Base-by-base conservation (phyloP, 2,797 vertebrate genomes). In the Hybognathus amarus region DNA sequence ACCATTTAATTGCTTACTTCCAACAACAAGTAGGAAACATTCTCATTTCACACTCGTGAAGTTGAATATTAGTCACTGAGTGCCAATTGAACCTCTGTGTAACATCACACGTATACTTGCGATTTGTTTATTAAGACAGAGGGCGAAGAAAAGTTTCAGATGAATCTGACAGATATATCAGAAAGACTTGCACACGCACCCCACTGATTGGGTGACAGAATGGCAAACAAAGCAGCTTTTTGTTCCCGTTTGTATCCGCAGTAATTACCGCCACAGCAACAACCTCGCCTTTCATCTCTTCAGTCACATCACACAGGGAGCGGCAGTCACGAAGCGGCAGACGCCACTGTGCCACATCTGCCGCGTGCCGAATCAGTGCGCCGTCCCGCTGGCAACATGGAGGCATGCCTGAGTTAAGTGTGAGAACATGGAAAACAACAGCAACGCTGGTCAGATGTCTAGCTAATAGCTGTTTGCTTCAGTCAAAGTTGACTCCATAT, bases 221-320 rank as follows among this genome's bases (percentile, higher is more conserved):
- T 78, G 83, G 56, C 83, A 88, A 85, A 86, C 83, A 83, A 85
- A 85, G 86, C 83, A 86, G 87, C 77, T 90, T 86, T 89, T 87
- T 86, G 86, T 85, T 78, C 33, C 77, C 45, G 83, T 87, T 89
- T 86, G 87, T 84, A 85, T 88, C 86, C 52, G 64, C 61, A 54
- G 83, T 89, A 89, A 89, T 88, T 88, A 87, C 86, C 77, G 79
- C 82, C 86, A 82, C 67, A 64, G 87, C 79, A 87, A 90, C 89
- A 87, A 89, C 86, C 85, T 87, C 83, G 47, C 78, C 88, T 91
- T 88, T 89, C 87, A 90, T 90, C 88, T 88, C 81, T 79, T 80
- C 85, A 83, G 87, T 88, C 85, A 85, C 85, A 82, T 89, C 85
- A 89, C 79, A 87, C 75, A 73, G 84, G 24, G 82, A 87, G 76